Conservation (phyloP, 2,888 invertebrate genomes). For the Microplitis deprimator region DNA sequence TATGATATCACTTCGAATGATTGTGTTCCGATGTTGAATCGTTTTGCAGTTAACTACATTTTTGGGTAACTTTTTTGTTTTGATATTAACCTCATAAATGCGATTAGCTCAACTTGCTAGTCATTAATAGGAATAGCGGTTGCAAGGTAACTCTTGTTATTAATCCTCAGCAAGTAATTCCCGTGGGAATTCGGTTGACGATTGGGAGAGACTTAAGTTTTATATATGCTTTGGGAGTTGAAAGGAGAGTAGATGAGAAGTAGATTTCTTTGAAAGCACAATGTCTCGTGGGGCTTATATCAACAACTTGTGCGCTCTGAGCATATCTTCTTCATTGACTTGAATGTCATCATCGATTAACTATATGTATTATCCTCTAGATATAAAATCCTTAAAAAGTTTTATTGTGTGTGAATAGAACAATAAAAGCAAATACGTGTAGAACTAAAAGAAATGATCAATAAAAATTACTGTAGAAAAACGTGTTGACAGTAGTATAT, state of each 20-base stretch:
- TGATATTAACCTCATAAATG: too few species aligned
- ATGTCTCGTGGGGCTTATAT: conserved; percentile 65
- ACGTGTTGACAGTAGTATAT: not conserved
- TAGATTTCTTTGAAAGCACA: conserved; percentile 50
- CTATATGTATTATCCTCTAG: not conserved
- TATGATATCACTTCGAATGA: too few species aligned
- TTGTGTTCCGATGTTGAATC: too few species aligned
- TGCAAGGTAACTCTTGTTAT: conserved; percentile 53
- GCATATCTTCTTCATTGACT: conserved; percentile 49
- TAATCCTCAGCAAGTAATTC: conserved; percentile 67
- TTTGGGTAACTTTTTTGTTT: too few species aligned
- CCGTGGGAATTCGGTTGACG: conserved; percentile 67
- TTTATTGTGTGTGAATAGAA: too few species aligned
- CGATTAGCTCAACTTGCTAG: too few species aligned
- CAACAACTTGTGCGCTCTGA: conserved; percentile 63
- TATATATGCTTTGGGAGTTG: not conserved
- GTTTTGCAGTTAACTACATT: too few species aligned
- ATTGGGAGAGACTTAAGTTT: conserved; percentile 42
- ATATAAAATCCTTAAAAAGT: too few species aligned
- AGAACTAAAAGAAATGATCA: too few species aligned
- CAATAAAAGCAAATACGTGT: too few species aligned
- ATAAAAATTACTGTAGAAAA: not conserved
- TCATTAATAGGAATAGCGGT: not conserved
- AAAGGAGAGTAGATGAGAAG: not conserved
- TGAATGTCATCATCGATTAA: conserved; percentile 47